phyloP scores from a whole-genome alignment of 1,140 invertebrate species.

The Heterodera carotae region DNA sequence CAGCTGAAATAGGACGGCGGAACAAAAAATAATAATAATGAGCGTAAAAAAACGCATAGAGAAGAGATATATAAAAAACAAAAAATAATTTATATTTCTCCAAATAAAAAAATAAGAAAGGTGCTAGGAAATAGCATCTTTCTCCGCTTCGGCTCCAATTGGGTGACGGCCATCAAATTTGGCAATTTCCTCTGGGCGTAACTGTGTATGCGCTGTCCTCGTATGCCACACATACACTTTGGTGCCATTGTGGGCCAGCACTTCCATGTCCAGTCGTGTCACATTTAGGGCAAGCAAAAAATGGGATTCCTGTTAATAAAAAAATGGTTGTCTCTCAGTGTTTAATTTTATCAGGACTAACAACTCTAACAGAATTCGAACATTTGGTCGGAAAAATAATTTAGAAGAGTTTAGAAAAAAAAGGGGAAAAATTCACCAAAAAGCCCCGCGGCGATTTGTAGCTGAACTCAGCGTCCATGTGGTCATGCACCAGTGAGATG shows the following conservation, averaged over 20 bases:
- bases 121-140: slow-evolving; percentile 31
- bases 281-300: slow-evolving; percentile 52
- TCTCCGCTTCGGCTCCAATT: slow-evolving; percentile 21
- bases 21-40: too few species aligned
- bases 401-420: neutral
- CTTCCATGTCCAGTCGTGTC: slow-evolving; percentile 53
- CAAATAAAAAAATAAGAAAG: too few species aligned
- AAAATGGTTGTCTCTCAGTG: slow-evolving; percentile 2
- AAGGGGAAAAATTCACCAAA: slow-evolving; percentile 45
- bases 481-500: slow-evolving; percentile 40
- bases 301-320: slow-evolving; percentile 60
- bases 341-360: neutral
- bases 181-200: slow-evolving; percentile 27
- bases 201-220: slow-evolving; percentile 37
- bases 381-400: neutral
- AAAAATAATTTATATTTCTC: too few species aligned
- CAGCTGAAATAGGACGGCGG: too few species aligned
- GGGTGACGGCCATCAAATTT: slow-evolving; percentile 26
- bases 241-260: slow-evolving; percentile 57
- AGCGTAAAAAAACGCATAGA: too few species aligned
- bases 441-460: slow-evolving; percentile 59
- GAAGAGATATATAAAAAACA: too few species aligned
- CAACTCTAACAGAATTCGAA: too few species aligned
- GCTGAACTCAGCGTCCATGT: slow-evolving; percentile 52
- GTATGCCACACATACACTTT: slow-evolving; percentile 63